These are phyloP conservation scores for Planiliza haematocheilus DNA, from an alignment of 2,113 vertebrate genomes.

Conservation along the genomic window DNA sequence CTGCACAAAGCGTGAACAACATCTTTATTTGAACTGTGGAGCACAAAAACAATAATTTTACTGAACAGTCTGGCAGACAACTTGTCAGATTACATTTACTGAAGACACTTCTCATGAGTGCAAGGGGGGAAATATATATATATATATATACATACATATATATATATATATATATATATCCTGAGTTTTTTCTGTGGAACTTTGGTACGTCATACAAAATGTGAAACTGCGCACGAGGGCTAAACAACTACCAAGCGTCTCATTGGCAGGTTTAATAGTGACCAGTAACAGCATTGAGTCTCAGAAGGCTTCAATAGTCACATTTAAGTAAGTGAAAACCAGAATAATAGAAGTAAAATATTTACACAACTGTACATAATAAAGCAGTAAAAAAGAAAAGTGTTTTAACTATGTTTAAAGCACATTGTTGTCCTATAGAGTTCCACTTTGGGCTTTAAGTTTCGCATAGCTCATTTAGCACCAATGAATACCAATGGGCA, in stretches of 20 bases:
- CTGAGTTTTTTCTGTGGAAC: slow-evolving; percentile 87
- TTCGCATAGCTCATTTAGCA: slow-evolving; percentile 1
- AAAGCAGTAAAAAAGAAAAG: slow-evolving; percentile 89
- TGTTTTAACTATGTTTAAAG: slow-evolving; percentile 81
- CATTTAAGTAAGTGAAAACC: slow-evolving; percentile 83
- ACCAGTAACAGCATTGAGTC: slow-evolving; percentile 78
- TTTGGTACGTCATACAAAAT: slow-evolving; percentile 27
- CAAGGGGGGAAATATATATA: slow-evolving; percentile 77
- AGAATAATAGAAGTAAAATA: slow-evolving; percentile 85
- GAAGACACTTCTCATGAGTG: slow-evolving; percentile 59
- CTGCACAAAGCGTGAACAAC: slow-evolving; percentile 44
- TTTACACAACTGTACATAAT: slow-evolving; percentile 93
- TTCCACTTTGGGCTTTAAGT: background rate
- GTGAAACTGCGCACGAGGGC: slow-evolving; percentile 59
- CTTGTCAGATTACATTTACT: slow-evolving; percentile 59
- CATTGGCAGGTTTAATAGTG: slow-evolving; percentile 78
- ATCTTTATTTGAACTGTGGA: slow-evolving; percentile 87
- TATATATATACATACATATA: no score
- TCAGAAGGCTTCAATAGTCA: slow-evolving; percentile 77
- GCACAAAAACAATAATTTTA: slow-evolving; percentile 67
- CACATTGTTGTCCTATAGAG: slow-evolving; percentile 78
- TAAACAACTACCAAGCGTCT: slow-evolving; percentile 64
- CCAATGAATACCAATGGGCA: no score
- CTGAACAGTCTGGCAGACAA: slow-evolving; percentile 82
- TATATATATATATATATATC: slow-evolving; percentile 65